Evolutionary conservation across 2,113 vertebrate genomes (phyloP), one percentile per base, ranked within the genome.

Genomic region (Malurus cyaneus): DNA sequence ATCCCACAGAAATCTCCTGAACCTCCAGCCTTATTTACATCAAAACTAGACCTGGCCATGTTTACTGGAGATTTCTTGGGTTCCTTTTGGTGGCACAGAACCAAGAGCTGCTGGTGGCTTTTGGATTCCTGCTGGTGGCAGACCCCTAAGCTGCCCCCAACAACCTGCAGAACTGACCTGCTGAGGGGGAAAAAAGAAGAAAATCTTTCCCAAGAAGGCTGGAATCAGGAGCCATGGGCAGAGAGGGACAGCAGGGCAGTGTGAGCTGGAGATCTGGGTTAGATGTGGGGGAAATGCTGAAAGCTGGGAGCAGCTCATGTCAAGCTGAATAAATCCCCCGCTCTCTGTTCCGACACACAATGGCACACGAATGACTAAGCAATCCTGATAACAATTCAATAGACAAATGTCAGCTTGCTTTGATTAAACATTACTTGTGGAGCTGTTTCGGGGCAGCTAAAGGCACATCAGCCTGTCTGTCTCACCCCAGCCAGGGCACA

Each of bases 341-440:
- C 84, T 94, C 87, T 94, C 93, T 21, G 2, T 62, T 56, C 95
- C 53, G 72, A 80, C 46, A 84, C 93, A 95, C 95, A 96, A 94
- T 95, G 92, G 88, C 86, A 96, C 86, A 92, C 80, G 93, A 78
- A 60, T 90, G 96, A 96, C 94, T 95, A 94, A 95, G 96, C 96
- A 89, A 54, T 89, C 74, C 86, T 36, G 86, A 96, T 97, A 94
- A 96, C 95, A 93, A 96, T 97, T 96, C 97, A 95, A 57, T 36
- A 94, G 93, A 96, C 94, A 95, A 97, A 95, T 77, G 94, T 93
- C 96, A 96, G 93, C 92, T 91, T 94, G 89, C 94, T 94, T 96
- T 65, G 73, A 95, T 76, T 86, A 90, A 96, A 93, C 89, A 80
- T 86, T 85, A 89, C 84, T 94, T 89, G 73, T 57, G 70, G 86